Evolutionary conservation across 2,797 vertebrate genomes (phyloP), one percentile per base, ranked within the genome.

Genomic region (Paguma larvata): DNA sequence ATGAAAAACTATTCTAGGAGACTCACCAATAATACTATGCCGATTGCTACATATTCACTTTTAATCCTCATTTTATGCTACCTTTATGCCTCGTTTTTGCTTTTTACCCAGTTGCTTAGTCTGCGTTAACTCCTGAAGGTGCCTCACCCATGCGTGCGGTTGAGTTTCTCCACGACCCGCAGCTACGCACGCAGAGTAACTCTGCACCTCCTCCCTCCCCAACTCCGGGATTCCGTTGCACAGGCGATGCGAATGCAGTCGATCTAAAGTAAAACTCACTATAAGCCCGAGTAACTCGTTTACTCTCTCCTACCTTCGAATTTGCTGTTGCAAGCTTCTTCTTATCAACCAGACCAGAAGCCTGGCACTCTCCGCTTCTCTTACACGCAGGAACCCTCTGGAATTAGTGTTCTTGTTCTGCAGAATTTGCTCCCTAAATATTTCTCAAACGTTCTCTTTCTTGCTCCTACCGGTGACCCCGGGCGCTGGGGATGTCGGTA

Each of bases 101-200:
- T 8, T 77, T 46, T 78, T 84, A 9, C 5, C n/a, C 6, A 18
- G 18, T 77, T 38, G 23, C 19, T n/a, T 73, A 53, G 2, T 77
- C n/a, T 12, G 16, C 10, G 10, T 23, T 16, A 56, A 53, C 82
- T 48, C 25, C 51, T 16, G n/a, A 44, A 0, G 14, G 0, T 15
- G 8, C 18, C 9, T 53, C 11, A 2, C 38, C 30, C 18, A 34
- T 15, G 32, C 13, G 30, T 56, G 41, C 21, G 11, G 21, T 1
- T 56, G 46, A 23, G 6, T 51, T 80, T 68, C n/a, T 14, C 16
- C 13, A 18, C 18, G 16, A 0, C 6, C 16, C 1, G 0, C 4
- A 8, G 51, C 11, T 25, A 13, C 11, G n/a, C 1, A 19, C 18
- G 14, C 67, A 1, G 4, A 1, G 4, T 27, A 16, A 3, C 18